phyloP scores from a whole-genome alignment of 2,797 vertebrate species.

The Brachyalestes nurse region DNA sequence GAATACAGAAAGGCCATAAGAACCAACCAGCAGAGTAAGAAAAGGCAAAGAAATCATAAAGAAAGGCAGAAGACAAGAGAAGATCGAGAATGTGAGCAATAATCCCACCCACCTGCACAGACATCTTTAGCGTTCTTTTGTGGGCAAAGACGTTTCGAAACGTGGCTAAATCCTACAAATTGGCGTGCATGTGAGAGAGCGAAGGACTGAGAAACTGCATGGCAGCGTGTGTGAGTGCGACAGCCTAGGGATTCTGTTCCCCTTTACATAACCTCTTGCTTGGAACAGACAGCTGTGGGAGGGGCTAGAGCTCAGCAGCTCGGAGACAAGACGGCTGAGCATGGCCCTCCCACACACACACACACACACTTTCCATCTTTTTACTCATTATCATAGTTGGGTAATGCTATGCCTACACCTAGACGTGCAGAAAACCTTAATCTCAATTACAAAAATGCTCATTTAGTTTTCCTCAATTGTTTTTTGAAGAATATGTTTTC shows the following conservation, averaged over 20 bases:
- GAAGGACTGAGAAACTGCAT: constrained; percentile 40
- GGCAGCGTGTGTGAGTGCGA: constrained; percentile 35
- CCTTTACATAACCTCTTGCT: constrained; percentile 79
- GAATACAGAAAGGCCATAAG: neutral
- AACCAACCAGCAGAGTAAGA: neutral
- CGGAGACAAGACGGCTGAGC: constrained; percentile 41
- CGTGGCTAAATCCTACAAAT: constrained; percentile 59
- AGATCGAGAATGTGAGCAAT: constrained; percentile 37
- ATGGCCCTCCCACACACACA: constrained; percentile 47
- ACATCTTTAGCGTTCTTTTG: constrained; percentile 37
- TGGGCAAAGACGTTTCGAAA: constrained; percentile 19
- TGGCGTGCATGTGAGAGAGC: constrained; percentile 38
- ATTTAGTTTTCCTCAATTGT: too few species aligned
- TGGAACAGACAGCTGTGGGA: constrained; percentile 56
- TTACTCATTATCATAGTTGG: neutral
- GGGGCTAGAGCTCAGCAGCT: constrained; percentile 44
- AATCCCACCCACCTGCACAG: constrained; percentile 65
- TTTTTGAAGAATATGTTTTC: too few species aligned
- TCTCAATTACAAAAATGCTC: neutral
- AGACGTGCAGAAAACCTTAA: neutral
- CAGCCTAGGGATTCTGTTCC: constrained; percentile 70
- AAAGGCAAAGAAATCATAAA: constrained; percentile 16
- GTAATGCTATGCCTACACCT: neutral
- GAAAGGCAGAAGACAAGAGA: constrained; percentile 48
- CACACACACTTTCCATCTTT: neutral